Evolutionary conservation across 2,888 invertebrate species (phyloP).

Genomic region (Lasioglossum oenotherae): DNA sequence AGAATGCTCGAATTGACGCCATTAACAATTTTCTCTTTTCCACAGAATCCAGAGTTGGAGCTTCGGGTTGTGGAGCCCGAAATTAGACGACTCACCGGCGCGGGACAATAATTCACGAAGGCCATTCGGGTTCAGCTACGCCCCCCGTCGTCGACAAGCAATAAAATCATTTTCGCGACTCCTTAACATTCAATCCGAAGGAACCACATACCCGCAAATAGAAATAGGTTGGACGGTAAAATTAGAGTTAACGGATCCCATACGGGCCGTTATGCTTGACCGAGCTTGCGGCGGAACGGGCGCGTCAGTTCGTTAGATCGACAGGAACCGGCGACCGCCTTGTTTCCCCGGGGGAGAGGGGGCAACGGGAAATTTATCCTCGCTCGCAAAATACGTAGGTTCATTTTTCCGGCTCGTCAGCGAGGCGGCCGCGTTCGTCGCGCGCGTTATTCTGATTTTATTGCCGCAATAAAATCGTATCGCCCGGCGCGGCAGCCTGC

Average conservation of each 20-base stretch:
- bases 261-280: not conserved
- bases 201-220: not conserved
- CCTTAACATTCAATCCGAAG: constrained; percentile 4
- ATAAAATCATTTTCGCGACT: not conserved
- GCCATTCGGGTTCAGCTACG: not conserved
- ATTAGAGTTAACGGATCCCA: constrained; percentile 1
- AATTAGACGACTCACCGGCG: not conserved
- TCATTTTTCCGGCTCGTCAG: constrained; percentile 46
- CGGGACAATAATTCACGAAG: not conserved
- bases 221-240: constrained; percentile 11
- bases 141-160: not conserved
- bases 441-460: constrained; percentile 60
- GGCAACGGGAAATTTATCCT: constrained; percentile 59
- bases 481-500: constrained; percentile 25
- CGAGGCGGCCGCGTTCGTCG: constrained; percentile 24
- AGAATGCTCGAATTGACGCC: not conserved
- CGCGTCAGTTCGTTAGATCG: constrained; percentile 53
- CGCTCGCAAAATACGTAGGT: constrained; percentile 40
- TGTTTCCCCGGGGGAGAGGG: constrained; percentile 20
- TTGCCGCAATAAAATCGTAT: constrained; percentile 56
- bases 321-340: not conserved
- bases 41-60: not conserved
- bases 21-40: not conserved
- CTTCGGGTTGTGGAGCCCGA: not conserved
- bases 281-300: not conserved